Evolutionary conservation across 2,113 vertebrate species (phyloP).

Genomic region (Psophia crepitans): DNA sequence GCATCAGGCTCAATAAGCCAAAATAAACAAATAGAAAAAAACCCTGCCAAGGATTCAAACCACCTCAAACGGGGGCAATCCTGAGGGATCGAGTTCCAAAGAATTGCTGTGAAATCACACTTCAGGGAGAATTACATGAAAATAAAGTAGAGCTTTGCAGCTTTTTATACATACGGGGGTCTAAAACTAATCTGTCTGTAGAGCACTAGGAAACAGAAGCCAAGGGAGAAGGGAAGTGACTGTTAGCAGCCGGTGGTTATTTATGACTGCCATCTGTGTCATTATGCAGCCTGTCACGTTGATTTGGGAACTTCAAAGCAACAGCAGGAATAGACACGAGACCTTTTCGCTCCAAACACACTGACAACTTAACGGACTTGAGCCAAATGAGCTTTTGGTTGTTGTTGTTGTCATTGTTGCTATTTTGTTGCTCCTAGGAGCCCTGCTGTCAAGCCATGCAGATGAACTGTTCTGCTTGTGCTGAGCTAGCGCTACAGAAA

Average conservation of each 20-base stretch:
- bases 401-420: background rate
- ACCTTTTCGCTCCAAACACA: background rate
- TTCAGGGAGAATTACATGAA: background rate
- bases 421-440: background rate
- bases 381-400: background rate
- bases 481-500: background rate
- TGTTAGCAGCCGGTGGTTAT: background rate
- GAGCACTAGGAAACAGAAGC: background rate
- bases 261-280: background rate
- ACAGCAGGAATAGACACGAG: background rate
- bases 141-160: background rate
- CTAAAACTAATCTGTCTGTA: background rate
- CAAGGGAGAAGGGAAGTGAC: background rate
- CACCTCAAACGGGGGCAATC: background rate
- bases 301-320: background rate
- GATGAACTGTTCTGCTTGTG: background rate
- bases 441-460: background rate
- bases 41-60: background rate
- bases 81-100: background rate
- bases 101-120: background rate
- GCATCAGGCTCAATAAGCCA: background rate
- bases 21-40: background rate
- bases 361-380: background rate
- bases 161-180: background rate
- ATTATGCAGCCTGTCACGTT: background rate